Evolutionary conservation across 1,140 invertebrate genomes (phyloP).

Genomic region (Brevipalpus yothersi): DNA sequence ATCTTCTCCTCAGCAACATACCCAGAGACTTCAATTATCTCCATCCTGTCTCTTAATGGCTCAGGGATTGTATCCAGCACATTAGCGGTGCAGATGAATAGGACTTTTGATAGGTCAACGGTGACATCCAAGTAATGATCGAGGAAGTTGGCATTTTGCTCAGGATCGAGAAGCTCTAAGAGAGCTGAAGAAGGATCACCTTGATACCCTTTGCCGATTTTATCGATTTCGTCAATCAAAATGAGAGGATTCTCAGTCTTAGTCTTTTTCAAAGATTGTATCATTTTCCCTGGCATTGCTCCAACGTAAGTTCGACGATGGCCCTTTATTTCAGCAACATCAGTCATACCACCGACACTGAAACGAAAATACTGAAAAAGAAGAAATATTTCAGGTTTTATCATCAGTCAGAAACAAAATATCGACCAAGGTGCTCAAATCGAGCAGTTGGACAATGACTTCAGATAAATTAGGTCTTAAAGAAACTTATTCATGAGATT

Average conservation of each 20-base stretch:
- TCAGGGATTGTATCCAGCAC: conserved; percentile 88
- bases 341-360: conserved; percentile 97
- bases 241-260: conserved; percentile 94
- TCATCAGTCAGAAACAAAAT: conserved; percentile 7
- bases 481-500: no score
- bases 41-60: conserved; percentile 89
- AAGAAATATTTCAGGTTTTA: background rate
- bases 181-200: conserved; percentile 92
- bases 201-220: conserved; percentile 52
- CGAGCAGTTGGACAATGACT: background rate
- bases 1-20: conserved; percentile 97
- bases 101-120: conserved; percentile 78
- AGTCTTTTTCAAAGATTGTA: conserved; percentile 96
- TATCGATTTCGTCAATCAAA: conserved; percentile 72
- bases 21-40: conserved; percentile 96
- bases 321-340: conserved; percentile 98
- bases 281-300: conserved; percentile 97
- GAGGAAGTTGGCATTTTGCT: conserved; percentile 92
- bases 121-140: conserved; percentile 95
- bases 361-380: conserved; percentile 62
- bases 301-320: conserved; percentile 87
- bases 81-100: conserved; percentile 98
- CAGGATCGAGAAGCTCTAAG: conserved; percentile 84
- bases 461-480: no score
- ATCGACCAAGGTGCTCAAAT: background rate